Evolutionary conservation across 2,888 invertebrate species (phyloP), one percentile per base, ranked within the genome.

Genomic region (Autographa pulchrina): DNA sequence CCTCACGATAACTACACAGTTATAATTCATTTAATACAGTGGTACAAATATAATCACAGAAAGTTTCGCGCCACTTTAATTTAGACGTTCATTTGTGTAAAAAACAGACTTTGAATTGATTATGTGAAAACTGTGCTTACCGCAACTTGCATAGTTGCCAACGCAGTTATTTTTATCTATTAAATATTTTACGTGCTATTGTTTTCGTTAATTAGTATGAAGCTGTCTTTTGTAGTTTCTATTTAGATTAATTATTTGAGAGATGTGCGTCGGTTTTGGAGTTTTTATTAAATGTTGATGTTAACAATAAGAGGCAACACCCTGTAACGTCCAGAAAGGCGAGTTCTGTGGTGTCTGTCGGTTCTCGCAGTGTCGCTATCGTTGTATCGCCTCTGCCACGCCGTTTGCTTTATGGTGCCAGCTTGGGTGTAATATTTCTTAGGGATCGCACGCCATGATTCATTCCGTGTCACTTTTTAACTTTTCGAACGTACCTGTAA

Each of bases 351-450:
- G 91, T 92, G 94, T 93, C 94, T 92, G 94, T 94, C 93, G 93
- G 91, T 89, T 89, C 90, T 91, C 89, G 92, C 90, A 88, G 93
- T 94, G 95, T 95, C 94, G 94, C 95, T 96, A 96, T 96, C 95
- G 94, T 93, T 94, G 95, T 95, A 96, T 95, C 95, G 94, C 92
- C 90, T 90, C 90, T 94, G 95, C 95, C 94, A 94, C 91, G 90
- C 92, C 93, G 93, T 95, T 95, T 95, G 94, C 94, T 96, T 96
- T 96, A 96, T 96, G 95, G 95, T 94, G 93, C 94, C 95, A 95
- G 94, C 92, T 91, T 88, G 88, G 91, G 92, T 93, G 94, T 94
- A 95, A 95, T 96, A 96, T 95, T 93, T 96, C 96, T 95, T 94
- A 92, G 90, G 92, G 93, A 95, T 94, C 94, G 94, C 94, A 95